Percentiles rank a stretch among this genome's conserved stretches.
These are phyloP conservation scores for Eidolon helvum DNA, from an alignment of 2,113 vertebrate genomes.

Conservation along the genomic window DNA sequence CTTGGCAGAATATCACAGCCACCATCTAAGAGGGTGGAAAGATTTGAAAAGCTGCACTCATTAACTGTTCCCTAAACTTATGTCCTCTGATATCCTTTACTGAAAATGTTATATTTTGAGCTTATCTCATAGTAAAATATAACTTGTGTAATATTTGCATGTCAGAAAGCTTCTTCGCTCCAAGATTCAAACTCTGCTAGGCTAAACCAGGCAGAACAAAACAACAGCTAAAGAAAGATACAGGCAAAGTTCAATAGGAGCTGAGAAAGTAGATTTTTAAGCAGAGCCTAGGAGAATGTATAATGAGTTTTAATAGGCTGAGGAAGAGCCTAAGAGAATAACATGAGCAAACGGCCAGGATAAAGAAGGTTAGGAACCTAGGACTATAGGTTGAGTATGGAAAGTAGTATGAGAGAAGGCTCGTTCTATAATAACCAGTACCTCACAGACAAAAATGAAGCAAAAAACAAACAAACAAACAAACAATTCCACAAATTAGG, in stretches of 20 bases:
- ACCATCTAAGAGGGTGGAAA: neutral
- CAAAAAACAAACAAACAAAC: no score
- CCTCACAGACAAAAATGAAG: neutral
- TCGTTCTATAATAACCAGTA: neutral
- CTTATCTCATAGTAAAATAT: neutral
- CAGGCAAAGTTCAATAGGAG: neutral
- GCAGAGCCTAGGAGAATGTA: neutral
- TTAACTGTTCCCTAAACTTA: neutral
- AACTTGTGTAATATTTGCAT: neutral
- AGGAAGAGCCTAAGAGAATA: neutral
- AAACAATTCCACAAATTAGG: neutral
- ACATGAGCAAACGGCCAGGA: neutral
- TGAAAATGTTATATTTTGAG: neutral
- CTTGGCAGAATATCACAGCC: neutral
- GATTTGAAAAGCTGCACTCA: neutral
- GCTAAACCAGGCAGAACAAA: slow-evolving; percentile 22
- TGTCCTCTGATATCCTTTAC: neutral
- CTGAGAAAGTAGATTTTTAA: neutral
- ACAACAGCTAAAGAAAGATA: neutral
- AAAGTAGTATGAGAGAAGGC: neutral
- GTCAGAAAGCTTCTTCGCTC: slow-evolving; percentile 1
- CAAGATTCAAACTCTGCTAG: slow-evolving; percentile 21
- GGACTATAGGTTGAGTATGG: neutral
- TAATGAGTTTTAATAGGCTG: neutral
- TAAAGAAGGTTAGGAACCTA: neutral